A percentile compares a stretch with the other conserved stretches of the same genome.
These are phyloP conservation scores for Apotomis turbidana DNA, from an alignment of 2,888 invertebrate species.

Conservation along the genomic window DNA sequence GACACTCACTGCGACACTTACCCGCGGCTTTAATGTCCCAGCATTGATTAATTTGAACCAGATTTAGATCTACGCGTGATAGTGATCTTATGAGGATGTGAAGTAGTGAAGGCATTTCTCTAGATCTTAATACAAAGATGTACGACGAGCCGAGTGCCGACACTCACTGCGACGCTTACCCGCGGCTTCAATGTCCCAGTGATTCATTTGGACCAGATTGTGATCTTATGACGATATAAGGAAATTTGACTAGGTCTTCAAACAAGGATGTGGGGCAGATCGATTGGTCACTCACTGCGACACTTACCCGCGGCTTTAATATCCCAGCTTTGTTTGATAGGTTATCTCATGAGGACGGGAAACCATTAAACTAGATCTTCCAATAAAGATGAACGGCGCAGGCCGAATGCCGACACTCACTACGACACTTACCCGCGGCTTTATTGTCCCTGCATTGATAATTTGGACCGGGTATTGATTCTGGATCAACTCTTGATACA, in stretches of 20 bases:
- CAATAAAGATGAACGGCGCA: slow-evolving; percentile 18
- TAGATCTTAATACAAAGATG: slow-evolving; percentile 7
- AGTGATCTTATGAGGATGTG: slow-evolving; percentile 1
- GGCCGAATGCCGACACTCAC: background rate
- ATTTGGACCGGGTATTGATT: slow-evolving; percentile 6
- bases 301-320: slow-evolving; percentile 26
- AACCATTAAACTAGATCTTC: background rate
- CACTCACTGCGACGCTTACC: background rate
- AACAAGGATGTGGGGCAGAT: slow-evolving; percentile 20
- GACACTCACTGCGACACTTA: slow-evolving; percentile 27
- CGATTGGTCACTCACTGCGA: too few species aligned
- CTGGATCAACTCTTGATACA: too few species aligned
- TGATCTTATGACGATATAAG: background rate
- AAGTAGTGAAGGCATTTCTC: background rate
- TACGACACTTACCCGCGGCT: slow-evolving; percentile 11
- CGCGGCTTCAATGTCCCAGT: slow-evolving; percentile 17
- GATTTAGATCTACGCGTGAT: slow-evolving; percentile 16
- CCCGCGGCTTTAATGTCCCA: slow-evolving; percentile 20
- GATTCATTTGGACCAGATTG: slow-evolving; percentile 24
- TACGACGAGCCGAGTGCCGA: background rate
- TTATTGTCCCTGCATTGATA: slow-evolving; percentile 20
- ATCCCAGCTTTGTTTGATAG: slow-evolving; percentile 13
- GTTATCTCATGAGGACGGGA: background rate
- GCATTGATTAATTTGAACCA: slow-evolving; percentile 29
- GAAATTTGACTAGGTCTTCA: background rate